Evolutionary conservation across 2,888 invertebrate species (phyloP).

Genomic region (Uloborus plumipes): DNA sequence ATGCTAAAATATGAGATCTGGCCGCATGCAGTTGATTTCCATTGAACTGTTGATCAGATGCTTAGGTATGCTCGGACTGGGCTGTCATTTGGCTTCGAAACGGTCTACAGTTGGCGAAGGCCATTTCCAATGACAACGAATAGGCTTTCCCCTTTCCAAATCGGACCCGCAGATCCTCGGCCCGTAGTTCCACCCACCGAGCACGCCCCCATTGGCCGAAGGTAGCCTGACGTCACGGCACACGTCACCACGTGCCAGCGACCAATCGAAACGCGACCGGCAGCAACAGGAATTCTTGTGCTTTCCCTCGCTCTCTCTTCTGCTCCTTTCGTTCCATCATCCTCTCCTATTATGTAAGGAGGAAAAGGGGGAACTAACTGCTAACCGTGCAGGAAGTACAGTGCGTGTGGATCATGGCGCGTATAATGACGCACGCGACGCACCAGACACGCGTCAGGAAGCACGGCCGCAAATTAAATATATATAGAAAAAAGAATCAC

Average conservation of each 20-base stretch:
- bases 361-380: conserved; percentile 14
- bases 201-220: conserved; percentile 63
- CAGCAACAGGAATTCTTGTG: conserved; percentile 48
- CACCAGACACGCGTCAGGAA: conserved; percentile 42
- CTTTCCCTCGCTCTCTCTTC: conserved; percentile 12
- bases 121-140: conserved; percentile 61
- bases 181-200: conserved; percentile 62
- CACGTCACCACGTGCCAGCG: conserved; percentile 46
- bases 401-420: conserved; percentile 57
- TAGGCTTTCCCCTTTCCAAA: conserved; percentile 60
- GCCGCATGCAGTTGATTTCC: conserved; percentile 57
- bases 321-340: conserved; percentile 37
- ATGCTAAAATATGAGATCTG: conserved; percentile 63
- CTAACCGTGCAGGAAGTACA: conserved; percentile 18
- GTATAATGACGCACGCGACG: conserved; percentile 53
- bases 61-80: conserved; percentile 61
- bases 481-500: conserved; percentile 20
- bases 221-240: conserved; percentile 53
- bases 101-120: conserved; percentile 62
- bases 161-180: conserved; percentile 50
- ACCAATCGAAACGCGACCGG: conserved; percentile 39
- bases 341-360: conserved; percentile 30
- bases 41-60: conserved; percentile 63
- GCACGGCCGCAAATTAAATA: conserved; percentile 61
- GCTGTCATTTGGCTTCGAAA: conserved; percentile 59